Evolutionary conservation across 2,888 invertebrate genomes (phyloP).

Genomic region (Alloplasta piceator): DNA sequence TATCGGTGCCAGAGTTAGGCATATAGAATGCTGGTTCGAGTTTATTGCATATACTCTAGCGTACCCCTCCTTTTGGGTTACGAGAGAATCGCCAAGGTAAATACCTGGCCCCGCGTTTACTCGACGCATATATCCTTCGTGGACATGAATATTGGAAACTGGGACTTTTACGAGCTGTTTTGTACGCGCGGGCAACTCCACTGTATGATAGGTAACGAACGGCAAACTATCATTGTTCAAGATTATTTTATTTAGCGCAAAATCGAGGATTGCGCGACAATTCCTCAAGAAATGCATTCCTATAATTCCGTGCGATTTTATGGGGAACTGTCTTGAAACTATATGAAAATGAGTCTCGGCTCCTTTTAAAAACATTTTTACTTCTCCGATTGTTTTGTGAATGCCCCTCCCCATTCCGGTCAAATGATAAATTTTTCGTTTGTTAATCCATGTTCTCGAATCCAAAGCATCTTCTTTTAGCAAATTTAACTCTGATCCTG

Average conservation of each 20-base stretch:
- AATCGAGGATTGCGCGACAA: slow-evolving; percentile 23
- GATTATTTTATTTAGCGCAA: slow-evolving; percentile 4
- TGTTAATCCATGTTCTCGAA: not conserved
- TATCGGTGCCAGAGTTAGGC: not conserved
- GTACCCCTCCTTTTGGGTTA: not conserved
- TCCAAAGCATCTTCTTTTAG: not conserved
- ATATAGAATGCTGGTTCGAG: not conserved
- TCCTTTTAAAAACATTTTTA: slow-evolving; percentile 3
- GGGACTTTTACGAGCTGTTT: slow-evolving; percentile 7
- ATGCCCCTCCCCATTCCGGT: slow-evolving; percentile 12
- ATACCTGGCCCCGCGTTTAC: slow-evolving; percentile 20
- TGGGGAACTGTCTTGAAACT: slow-evolving; percentile 23
- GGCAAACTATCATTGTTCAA: not conserved
- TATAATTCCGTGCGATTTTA: slow-evolving; percentile 22
- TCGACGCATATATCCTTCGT: slow-evolving; percentile 6
- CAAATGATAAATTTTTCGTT: not conserved
- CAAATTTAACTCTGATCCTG: slow-evolving; percentile 23
- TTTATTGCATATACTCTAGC: slow-evolving; percentile 6
- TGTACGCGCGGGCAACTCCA: not conserved
- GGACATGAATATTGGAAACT: not conserved
- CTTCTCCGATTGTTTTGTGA: slow-evolving; percentile 1
- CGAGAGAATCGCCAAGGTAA: slow-evolving; percentile 13
- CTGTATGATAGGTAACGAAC: not conserved
- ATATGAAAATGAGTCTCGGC: slow-evolving; percentile 41
- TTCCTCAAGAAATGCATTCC: slow-evolving; percentile 37